Evolutionary conservation across 2,888 invertebrate species (phyloP).

Genomic region (Athrips mouffetella): DNA sequence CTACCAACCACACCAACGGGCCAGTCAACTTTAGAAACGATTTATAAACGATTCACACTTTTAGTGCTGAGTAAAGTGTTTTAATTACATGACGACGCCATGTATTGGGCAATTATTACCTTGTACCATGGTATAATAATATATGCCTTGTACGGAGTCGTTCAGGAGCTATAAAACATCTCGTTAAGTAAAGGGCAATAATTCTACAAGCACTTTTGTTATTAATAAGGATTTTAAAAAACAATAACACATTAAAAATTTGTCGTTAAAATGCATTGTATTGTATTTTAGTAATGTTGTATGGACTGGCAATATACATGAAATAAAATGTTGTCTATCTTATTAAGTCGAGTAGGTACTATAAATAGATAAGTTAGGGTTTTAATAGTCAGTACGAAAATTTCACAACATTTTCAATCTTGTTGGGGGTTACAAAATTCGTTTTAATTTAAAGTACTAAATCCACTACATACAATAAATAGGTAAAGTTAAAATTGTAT

Average conservation of each 20-base stretch:
- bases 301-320: slow-evolving; percentile 44
- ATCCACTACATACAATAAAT: slow-evolving; percentile 58
- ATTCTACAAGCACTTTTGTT: not conserved
- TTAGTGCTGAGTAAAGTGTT: slow-evolving; percentile 52
- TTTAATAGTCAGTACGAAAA: slow-evolving; percentile 43
- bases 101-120: slow-evolving; percentile 48
- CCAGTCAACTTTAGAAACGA: slow-evolving; percentile 30
- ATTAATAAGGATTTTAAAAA: not conserved
- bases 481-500: slow-evolving; percentile 69
- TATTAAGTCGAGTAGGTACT: slow-evolving; percentile 47
- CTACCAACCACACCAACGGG: no score
- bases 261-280: no score
- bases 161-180: slow-evolving; percentile 34
- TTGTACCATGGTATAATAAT: no score
- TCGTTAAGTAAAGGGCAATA: slow-evolving; percentile 30
- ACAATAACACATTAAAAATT: no score
- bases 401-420: slow-evolving; percentile 35
- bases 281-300: slow-evolving; percentile 54
- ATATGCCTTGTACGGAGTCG: slow-evolving; percentile 36
- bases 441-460: slow-evolving; percentile 32
- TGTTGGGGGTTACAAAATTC: slow-evolving; percentile 31
- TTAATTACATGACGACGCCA: slow-evolving; percentile 51
- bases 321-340: slow-evolving; percentile 33
- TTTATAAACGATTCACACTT: slow-evolving; percentile 53
- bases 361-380: no score